Evolutionary conservation across 2,113 vertebrate genomes (phyloP).

Genomic region (Mastomys natalensis): DNA sequence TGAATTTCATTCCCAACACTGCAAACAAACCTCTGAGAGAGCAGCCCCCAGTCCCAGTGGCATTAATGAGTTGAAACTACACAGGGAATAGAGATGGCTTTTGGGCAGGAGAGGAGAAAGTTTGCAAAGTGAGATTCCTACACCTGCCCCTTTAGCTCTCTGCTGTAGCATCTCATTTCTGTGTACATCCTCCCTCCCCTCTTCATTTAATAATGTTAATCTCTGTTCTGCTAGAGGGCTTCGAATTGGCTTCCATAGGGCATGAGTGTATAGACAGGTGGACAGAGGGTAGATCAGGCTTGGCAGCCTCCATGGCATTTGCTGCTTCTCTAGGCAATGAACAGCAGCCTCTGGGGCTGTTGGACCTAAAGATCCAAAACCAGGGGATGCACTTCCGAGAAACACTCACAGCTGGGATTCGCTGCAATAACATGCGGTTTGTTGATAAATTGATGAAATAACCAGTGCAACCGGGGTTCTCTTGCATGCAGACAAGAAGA

Average conservation of each 20-base stretch:
- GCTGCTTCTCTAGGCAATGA: constrained; percentile 73
- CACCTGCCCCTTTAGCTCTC: background rate
- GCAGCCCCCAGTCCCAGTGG: background rate
- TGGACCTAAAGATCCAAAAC: too few relatives aligned
- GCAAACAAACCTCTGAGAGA: background rate
- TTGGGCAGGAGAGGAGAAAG: background rate
- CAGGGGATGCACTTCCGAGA: too few relatives aligned
- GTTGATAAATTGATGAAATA: too few relatives aligned
- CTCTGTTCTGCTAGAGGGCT: background rate
- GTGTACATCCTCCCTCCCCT: too few relatives aligned
- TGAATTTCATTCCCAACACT: background rate
- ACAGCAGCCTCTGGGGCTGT: constrained; percentile 64
- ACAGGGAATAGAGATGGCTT: constrained; percentile 26
- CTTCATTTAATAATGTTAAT: background rate
- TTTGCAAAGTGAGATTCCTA: too few relatives aligned
- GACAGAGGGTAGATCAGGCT: constrained; percentile 55
- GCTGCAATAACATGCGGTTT: too few relatives aligned
- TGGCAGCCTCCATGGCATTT: constrained; percentile 8
- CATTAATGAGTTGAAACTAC: constrained; percentile 59
- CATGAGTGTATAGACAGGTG: background rate
- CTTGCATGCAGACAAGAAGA: too few relatives aligned
- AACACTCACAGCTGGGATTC: too few relatives aligned
- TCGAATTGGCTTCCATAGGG: too few relatives aligned
- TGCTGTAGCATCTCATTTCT: too few relatives aligned
- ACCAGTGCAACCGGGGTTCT: too few relatives aligned